Evolutionary conservation across 2,797 vertebrate genomes (phyloP).

Genomic region (Sebastes glaucus): DNA sequence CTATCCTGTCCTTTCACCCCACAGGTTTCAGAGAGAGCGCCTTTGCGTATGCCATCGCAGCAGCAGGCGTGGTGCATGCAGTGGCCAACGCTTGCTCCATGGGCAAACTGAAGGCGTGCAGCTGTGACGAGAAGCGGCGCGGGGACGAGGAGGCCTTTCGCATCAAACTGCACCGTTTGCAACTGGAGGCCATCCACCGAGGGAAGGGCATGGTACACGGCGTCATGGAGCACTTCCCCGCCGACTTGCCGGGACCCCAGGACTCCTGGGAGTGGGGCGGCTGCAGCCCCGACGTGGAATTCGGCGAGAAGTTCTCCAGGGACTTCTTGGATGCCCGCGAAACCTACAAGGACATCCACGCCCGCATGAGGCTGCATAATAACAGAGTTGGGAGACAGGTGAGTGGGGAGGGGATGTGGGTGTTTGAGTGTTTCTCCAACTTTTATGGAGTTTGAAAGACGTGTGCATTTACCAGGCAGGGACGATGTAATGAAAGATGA

Average conservation of each 20-base stretch:
- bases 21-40: slow-evolving; percentile 98
- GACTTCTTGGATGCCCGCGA: slow-evolving; percentile 98
- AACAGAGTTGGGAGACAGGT: slow-evolving; percentile 98
- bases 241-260: slow-evolving; percentile 89
- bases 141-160: slow-evolving; percentile 97
- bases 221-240: slow-evolving; percentile 92
- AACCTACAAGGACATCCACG: slow-evolving; percentile 96
- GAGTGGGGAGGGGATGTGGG: slow-evolving; percentile 59
- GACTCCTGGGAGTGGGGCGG: slow-evolving; percentile 99
- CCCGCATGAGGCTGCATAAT: slow-evolving; percentile 98
- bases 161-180: slow-evolving; percentile 92
- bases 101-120: slow-evolving; percentile 94
- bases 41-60: slow-evolving; percentile 95
- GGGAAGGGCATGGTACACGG: slow-evolving; percentile 98
- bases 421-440: not conserved
- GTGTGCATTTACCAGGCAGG: not conserved
- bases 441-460: not conserved
- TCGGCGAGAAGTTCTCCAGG: slow-evolving; percentile 96
- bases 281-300: slow-evolving; percentile 98
- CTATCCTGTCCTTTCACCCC: not conserved
- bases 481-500: not conserved
- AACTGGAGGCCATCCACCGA: slow-evolving; percentile 94
- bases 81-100: slow-evolving; percentile 97
- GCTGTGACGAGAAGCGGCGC: slow-evolving; percentile 92
- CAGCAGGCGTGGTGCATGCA: slow-evolving; percentile 93